phyloP scores from a whole-genome alignment of 1,140 invertebrate genomes.

The Papilio glaucus region DNA sequence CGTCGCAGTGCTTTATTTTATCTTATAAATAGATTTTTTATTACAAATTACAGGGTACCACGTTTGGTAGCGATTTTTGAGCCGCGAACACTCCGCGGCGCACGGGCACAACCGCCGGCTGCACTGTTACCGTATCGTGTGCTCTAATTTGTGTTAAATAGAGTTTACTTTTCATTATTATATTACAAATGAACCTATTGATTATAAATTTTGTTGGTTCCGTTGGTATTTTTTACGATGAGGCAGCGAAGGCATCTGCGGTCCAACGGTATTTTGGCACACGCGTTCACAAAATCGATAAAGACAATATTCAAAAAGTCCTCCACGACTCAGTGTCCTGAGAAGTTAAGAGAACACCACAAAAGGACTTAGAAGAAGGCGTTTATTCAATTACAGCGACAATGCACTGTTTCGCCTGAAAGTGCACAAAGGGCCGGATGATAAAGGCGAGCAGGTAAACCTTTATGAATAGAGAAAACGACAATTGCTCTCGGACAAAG shows the following conservation, averaged over 20 bases:
- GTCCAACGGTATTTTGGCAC: slow-evolving; percentile 38
- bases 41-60: slow-evolving; percentile 80
- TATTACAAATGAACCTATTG: slow-evolving; percentile 37
- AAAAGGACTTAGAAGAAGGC: slow-evolving; percentile 63
- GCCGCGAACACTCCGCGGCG: slow-evolving; percentile 48
- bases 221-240: slow-evolving; percentile 57
- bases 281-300: slow-evolving; percentile 25
- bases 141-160: slow-evolving; percentile 65
- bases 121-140: slow-evolving; percentile 54
- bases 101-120: slow-evolving; percentile 49
- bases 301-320: slow-evolving; percentile 35
- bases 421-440: slow-evolving; percentile 64
- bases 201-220: slow-evolving; percentile 61
- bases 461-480: slow-evolving; percentile 59
- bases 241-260: slow-evolving; percentile 52
- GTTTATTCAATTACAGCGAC: slow-evolving; percentile 79
- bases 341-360: slow-evolving; percentile 38
- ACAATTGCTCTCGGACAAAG: slow-evolving; percentile 62
- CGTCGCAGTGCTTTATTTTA: slow-evolving; percentile 74
- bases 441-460: slow-evolving; percentile 63
- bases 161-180: slow-evolving; percentile 60
- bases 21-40: slow-evolving; percentile 83
- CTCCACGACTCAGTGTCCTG: slow-evolving; percentile 41
- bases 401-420: slow-evolving; percentile 69
- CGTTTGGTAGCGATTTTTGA: slow-evolving; percentile 77